A percentile compares a stretch with the other conserved stretches of the same genome.
These are phyloP conservation scores for Thaumatotibia leucotreta DNA, from an alignment of 1,140 invertebrate species.

Conservation along the genomic window DNA sequence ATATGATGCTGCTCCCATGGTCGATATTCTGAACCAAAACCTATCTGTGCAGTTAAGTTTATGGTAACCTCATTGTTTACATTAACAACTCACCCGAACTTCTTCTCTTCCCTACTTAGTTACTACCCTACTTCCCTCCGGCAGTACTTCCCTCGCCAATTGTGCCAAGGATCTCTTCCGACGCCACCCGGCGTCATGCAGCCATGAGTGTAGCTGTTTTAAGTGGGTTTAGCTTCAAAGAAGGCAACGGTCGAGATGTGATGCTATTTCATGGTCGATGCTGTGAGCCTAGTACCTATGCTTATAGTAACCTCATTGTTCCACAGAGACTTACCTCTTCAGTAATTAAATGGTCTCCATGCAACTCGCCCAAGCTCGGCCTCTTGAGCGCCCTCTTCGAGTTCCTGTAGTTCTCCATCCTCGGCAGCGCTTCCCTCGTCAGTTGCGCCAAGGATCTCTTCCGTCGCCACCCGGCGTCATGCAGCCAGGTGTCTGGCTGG, in stretches of 20 bases:
- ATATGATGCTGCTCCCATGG: too few species aligned
- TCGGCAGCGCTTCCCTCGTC: constrained; percentile 88
- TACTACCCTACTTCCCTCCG: constrained; percentile 92
- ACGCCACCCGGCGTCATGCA: constrained; percentile 60
- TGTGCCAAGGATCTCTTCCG: constrained; percentile 77
- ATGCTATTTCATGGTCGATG: too few species aligned
- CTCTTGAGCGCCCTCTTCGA: constrained; percentile 83
- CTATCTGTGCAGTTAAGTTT: too few species aligned
- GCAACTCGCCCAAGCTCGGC: constrained; percentile 84
- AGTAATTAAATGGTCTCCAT: constrained; percentile 77
- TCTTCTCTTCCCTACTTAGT: constrained; percentile 85
- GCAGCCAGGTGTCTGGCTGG: constrained; percentile 56
- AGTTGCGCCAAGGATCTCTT: constrained; percentile 77
- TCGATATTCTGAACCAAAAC: too few species aligned
- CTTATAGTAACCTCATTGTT: too few species aligned
- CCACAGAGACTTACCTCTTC: constrained; percentile 49
- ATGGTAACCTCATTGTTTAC: too few species aligned
- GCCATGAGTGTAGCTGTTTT: constrained; percentile 47
- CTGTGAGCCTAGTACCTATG: too few species aligned
- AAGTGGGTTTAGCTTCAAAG: constrained; percentile 41
- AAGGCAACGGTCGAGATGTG: too few species aligned
- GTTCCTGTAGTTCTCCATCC: constrained; percentile 94
- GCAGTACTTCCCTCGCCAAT: constrained; percentile 86
- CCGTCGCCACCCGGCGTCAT: constrained; percentile 63
- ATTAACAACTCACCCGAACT: constrained; percentile 86